Conservation (phyloP, 1,140 invertebrate genomes). For the Stegodyphus dumicola region DNA sequence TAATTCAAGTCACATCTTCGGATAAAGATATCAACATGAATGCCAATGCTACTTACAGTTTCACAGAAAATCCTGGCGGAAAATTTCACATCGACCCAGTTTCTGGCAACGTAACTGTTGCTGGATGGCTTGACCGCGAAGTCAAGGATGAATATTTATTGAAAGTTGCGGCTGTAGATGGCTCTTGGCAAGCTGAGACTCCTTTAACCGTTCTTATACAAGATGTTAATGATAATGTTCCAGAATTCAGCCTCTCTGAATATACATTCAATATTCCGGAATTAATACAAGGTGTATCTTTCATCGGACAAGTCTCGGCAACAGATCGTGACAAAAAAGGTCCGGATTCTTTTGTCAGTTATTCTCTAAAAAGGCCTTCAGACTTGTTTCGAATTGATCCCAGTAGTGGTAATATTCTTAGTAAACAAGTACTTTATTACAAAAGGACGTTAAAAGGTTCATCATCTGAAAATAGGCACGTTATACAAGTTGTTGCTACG, state of each 20-base stretch:
- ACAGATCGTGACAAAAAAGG: constrained; percentile 91
- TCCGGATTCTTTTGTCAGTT: constrained; percentile 93
- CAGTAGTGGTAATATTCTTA: constrained; percentile 87
- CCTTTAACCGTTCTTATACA: constrained; percentile 91
- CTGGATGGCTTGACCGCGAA: constrained; percentile 85
- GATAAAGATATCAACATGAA: constrained; percentile 89
- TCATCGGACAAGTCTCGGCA: constrained; percentile 89
- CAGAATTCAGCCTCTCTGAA: constrained; percentile 86
- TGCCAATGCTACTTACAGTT: constrained; percentile 88
- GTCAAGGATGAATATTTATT: constrained; percentile 90
- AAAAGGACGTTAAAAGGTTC: constrained; percentile 73
- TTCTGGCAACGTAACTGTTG: constrained; percentile 91
- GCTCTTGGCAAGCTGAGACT: constrained; percentile 88
- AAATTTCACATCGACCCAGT: constrained; percentile 89
- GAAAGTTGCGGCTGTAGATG: constrained; percentile 87
- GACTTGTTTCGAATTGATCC: constrained; percentile 91
- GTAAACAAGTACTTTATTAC: constrained; percentile 80
- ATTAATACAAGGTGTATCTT: constrained; percentile 79
- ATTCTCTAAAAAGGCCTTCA: constrained; percentile 88
- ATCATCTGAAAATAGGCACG: constrained; percentile 89
- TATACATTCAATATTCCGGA: constrained; percentile 93
- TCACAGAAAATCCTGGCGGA: constrained; percentile 86
- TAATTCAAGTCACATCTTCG: constrained; percentile 90
- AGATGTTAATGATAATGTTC: constrained; percentile 94
- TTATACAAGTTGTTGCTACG: constrained; percentile 85